Conservation (phyloP, 2,113 vertebrate genomes). For the Cottus gobio region DNA sequence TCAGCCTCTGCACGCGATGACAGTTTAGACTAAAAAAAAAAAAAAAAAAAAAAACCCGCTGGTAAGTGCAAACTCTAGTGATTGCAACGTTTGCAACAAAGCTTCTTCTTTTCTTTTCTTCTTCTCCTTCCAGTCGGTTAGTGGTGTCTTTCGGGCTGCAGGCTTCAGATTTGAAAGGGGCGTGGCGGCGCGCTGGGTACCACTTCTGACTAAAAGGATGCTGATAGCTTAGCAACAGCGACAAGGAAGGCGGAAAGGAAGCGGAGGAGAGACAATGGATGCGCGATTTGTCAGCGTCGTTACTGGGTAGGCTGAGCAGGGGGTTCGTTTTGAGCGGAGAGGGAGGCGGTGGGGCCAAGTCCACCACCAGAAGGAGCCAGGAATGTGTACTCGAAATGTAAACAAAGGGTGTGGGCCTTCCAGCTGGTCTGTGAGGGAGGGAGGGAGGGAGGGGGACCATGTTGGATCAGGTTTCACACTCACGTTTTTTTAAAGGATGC, state of each 20-base stretch:
- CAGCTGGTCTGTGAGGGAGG: constrained; percentile 53
- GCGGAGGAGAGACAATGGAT: constrained; percentile 65
- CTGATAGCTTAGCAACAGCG: constrained; percentile 81
- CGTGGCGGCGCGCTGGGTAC: constrained; percentile 74
- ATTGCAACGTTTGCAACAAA: constrained; percentile 1
- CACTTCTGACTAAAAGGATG: constrained; percentile 72
- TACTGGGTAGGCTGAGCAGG: constrained; percentile 51
- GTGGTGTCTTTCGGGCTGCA: constrained; percentile 25
- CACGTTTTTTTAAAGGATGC: not conserved
- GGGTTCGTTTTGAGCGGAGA: constrained; percentile 2
- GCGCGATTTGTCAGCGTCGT: constrained; percentile 56
- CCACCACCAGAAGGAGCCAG: constrained; percentile 37
- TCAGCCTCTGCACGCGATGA: constrained; percentile 63
- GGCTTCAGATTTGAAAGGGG: constrained; percentile 63
- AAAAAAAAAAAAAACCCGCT: constrained; percentile 18
- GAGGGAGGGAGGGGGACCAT: not conserved
- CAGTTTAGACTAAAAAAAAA: constrained; percentile 60
- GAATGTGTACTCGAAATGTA: constrained; percentile 63
- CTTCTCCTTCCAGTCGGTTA: not conserved
- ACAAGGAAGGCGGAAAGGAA: constrained; percentile 40
- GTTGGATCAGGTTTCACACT: not conserved
- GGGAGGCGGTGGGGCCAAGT: constrained; percentile 33
- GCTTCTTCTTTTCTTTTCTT: not conserved
- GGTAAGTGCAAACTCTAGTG: constrained; percentile 68
- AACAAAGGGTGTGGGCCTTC: constrained; percentile 79